Base-by-base conservation (phyloP, 2,888 invertebrate genomes). In the Prenolepis imparis region DNA sequence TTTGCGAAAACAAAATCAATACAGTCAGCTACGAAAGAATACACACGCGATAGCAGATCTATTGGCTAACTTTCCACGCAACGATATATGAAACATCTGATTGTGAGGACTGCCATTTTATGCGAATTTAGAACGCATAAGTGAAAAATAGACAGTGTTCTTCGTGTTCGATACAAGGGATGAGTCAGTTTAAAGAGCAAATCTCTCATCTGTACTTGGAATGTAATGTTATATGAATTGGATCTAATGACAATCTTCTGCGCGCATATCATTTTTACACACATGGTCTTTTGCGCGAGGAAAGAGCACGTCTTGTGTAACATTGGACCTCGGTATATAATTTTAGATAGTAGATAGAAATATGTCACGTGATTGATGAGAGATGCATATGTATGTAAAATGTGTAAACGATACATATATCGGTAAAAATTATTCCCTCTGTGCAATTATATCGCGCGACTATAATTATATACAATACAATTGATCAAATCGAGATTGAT, bases 101-200 rank as follows among this genome's bases (percentile, higher is more conserved):
- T 59, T 44, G 36, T 28, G 24, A 36, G 59, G 63, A 78, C 28
- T n/a, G 11, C 15, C 28, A 39, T 41, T 80, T 63, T 52, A n/a
- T 24, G 44, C 18, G 61, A 77, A 81, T 63, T 21, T 81, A 74
- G 63, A 81, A 78, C 81, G 39, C 21, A n/a, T 28, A 61, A 52
- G 39, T 24, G 36, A 59, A 28, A 59, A 28, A 15, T 12, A 41
- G 48, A 61, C 24, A 18, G 48, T 15, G 18, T 28, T 52, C 52
- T 61, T 74, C 48, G 55, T 64, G 82, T 59, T n/a, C 59, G 55
- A 77, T 68, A 78, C 67, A 81, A 61, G 63, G 57, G 66, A 84
- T 86, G 87, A 87, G 78, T 87, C 84, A 83, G n/a, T 61, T 86
- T 82, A 73, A 72, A 64, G 83, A 83, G 77, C 77, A 83, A 86